Conservation (phyloP, 2,888 invertebrate genomes). For the Encarsia formosa region DNA sequence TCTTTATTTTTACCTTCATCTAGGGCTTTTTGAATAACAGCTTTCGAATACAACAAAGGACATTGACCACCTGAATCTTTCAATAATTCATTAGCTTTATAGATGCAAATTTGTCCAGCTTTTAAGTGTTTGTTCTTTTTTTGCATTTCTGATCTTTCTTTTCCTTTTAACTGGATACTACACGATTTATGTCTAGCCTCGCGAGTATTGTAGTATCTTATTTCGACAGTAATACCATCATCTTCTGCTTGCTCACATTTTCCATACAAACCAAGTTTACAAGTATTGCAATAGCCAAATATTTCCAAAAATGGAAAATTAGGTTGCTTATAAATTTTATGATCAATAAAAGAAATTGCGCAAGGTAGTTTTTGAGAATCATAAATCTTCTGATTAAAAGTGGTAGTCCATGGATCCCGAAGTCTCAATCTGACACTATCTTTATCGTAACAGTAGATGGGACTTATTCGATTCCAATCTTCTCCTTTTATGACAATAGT, state of each 20-base stretch:
- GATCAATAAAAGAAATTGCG: conserved; percentile 2
- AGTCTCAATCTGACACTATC: conserved; percentile 4
- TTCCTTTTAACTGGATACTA: background rate
- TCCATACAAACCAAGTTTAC: background rate
- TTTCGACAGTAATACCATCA: conserved; percentile 2
- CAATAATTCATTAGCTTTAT: background rate
- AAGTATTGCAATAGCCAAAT: conserved; percentile 7
- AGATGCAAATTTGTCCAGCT: background rate
- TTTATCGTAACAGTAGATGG: conserved; percentile 3
- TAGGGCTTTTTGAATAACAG: background rate
- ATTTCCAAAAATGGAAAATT: conserved; percentile 8
- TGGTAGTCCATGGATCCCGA: conserved; percentile 3
- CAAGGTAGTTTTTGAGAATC: conserved; percentile 5
- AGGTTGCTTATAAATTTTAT: conserved; percentile 7
- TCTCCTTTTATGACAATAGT: background rate
- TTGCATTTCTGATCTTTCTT: background rate
- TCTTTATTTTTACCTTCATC: background rate
- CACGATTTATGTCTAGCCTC: conserved; percentile 1
- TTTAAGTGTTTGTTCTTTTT: background rate
- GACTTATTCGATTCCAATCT: conserved; percentile 8
- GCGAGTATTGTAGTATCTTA: background rate
- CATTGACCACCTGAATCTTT: background rate
- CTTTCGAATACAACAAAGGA: background rate
- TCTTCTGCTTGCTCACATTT: background rate
- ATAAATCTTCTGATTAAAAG: conserved; percentile 1